Conservation (phyloP, 2,113 vertebrate genomes). For the Grammomys surdaster region DNA sequence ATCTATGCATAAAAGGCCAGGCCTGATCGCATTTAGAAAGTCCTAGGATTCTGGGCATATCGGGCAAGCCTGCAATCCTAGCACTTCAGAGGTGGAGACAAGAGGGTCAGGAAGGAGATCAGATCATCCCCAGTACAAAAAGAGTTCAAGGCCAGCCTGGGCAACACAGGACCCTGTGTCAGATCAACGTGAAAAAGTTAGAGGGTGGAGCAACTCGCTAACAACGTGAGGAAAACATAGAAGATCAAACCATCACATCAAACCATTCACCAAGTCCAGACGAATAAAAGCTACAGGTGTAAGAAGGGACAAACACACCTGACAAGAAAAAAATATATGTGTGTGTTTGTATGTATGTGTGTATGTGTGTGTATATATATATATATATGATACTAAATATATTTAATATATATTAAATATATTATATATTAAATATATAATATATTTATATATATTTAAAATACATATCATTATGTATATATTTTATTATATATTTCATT, state of each 20-base stretch:
- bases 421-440: no score
- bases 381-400: no score
- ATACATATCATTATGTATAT: no score
- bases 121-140: not conserved
- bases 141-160: not conserved
- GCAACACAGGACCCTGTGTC: not conserved
- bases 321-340: not conserved
- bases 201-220: not conserved
- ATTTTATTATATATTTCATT: no score
- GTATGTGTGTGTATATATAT: no score
- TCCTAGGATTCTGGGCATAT: not conserved
- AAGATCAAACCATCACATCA: no score
- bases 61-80: not conserved
- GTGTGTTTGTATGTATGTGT: not conserved
- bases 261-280: slow-evolving; percentile 38
- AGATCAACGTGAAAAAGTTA: not conserved
- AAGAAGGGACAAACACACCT: not conserved
- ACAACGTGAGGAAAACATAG: slow-evolving; percentile 2
- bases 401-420: no score
- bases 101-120: not conserved
- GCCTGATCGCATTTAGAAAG: not conserved
- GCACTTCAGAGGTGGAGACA: no score
- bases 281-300: slow-evolving; percentile 22
- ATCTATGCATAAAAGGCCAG: not conserved
- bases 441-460: no score